These are phyloP conservation scores for Theonella swinhoei DNA, from an alignment of 37 sponge, comb jelly and placozoan species.

Conservation along the genomic window DNA sequence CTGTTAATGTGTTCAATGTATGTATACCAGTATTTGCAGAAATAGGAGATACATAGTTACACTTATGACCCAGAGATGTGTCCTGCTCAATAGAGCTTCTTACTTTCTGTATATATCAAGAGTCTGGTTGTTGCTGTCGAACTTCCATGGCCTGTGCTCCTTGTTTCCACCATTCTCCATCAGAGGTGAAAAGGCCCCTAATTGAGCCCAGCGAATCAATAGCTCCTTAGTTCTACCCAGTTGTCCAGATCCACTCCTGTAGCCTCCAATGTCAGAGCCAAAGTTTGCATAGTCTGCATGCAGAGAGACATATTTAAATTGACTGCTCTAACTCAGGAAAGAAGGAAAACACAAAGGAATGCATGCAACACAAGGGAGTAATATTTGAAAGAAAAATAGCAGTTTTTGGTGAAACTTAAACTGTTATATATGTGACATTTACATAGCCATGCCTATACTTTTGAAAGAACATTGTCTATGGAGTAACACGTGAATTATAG, in stretches of 20 bases:
- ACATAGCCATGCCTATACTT: no score
- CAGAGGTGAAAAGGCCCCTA: conserved; percentile 89
- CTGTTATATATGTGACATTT: not conserved
- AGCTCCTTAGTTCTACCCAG: conserved; percentile 79
- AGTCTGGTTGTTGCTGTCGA: conserved; percentile 78
- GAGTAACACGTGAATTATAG: no score
- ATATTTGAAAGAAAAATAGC: no score
- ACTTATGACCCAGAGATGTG: no score
- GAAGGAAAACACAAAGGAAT: not conserved
- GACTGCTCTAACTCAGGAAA: not conserved
- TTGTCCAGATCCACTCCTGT: conserved; percentile 68
- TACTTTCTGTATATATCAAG: conserved; percentile 74
- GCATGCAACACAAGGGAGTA: not conserved
- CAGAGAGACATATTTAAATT: not conserved
- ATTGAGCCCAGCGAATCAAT: conserved; percentile 80
- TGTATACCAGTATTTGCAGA: no score
- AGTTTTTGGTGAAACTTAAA: not conserved
- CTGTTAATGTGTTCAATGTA: no score
- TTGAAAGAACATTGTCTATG: no score
- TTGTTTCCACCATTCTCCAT: conserved; percentile 92
- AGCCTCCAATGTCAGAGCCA: conserved; percentile 91
- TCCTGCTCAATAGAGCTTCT: no score
- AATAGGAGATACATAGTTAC: no score
- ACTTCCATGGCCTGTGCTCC: conserved; percentile 88
- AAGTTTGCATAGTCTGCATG: conserved; percentile 80